Percentiles rank a stretch among this genome's conserved stretches.
Evolutionary conservation across 2,797 vertebrate genomes (phyloP).

Genomic region (Acomys russatus): DNA sequence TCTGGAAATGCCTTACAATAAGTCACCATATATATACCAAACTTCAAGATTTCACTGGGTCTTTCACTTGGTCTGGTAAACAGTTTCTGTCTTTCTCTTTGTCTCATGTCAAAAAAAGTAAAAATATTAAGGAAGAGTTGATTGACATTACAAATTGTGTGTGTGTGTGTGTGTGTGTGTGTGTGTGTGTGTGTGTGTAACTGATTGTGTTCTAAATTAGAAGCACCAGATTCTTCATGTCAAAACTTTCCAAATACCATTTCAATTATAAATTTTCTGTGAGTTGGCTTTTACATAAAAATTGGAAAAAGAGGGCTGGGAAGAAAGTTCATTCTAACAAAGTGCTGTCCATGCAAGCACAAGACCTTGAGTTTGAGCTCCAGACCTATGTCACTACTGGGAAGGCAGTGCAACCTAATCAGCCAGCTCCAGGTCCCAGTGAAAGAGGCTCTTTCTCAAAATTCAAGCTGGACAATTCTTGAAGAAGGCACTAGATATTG

Average conservation of each 20-base stretch:
- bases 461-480: not conserved
- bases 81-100: conserved; percentile 35
- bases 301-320: not conserved
- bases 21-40: conserved; percentile 45
- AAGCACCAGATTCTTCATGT: not conserved
- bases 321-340: not conserved
- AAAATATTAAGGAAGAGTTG: conserved; percentile 19
- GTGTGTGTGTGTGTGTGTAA: not conserved
- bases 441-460: not conserved
- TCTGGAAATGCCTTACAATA: conserved; percentile 70
- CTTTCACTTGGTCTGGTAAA: not conserved
- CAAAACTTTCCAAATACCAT: not conserved
- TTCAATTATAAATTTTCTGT: conserved; percentile 48
- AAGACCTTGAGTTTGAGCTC: too few relatives aligned
- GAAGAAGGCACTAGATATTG: not conserved
- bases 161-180: not conserved
- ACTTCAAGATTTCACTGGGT: conserved; percentile 21
- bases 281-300: conserved; percentile 25
- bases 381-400: not conserved
- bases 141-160: not conserved
- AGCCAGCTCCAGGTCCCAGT: not conserved
- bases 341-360: not conserved
- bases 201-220: conserved; percentile 22
- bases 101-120: not conserved
- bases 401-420: not conserved